Base-by-base conservation (phyloP, 2,888 invertebrate species). In the Sphaerophoria rueppellii region DNA sequence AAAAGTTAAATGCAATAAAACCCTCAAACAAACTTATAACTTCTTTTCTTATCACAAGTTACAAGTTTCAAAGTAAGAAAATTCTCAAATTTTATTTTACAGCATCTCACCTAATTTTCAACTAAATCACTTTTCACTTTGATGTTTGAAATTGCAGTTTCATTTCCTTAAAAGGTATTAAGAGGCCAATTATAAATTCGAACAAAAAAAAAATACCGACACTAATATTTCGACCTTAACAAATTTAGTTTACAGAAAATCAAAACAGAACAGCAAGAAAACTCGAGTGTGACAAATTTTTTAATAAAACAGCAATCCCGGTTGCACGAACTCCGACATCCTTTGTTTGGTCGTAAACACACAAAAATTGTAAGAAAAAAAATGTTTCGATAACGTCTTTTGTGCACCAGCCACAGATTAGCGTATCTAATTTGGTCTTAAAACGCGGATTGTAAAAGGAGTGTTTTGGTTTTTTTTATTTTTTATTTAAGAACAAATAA, bases 371-470 rank as follows among this genome's bases (percentile, higher is more conserved):
- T 11, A 43, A 6, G 11, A 43, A 43, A 4, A 43, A 43, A 48
- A 70, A 61, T 57, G 61, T 81, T 65, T 76, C 77, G 82, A 78
- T 81, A 86, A 86, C 50, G 65, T 82, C 65, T 82, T 52, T 9
- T 43, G 24, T 24, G 24, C 24, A 24, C 24, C 24, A 24, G 24
- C 24, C 43, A 70, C 24, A 40, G 86, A 82, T 86, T 74, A 82
- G 82, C 86, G 82, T 86, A 24, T 52, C 86, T 82, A 86, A 86
- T 86, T 82, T 57, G 58, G 70, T 81, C 73, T 81, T 77, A 85
- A 85, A 81, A 73, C 85, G 70, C 81, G 85, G 77, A 78, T 78
- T 77, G 82, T 54, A 60, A 0, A 6, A 43, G 43, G 2, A 11
- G 40, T 6, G 11, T 37, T 9, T 0, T 12, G 11, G 9, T 2